phyloP scores from a whole-genome alignment of 2,888 invertebrate genomes.

The Plusia festucae region DNA sequence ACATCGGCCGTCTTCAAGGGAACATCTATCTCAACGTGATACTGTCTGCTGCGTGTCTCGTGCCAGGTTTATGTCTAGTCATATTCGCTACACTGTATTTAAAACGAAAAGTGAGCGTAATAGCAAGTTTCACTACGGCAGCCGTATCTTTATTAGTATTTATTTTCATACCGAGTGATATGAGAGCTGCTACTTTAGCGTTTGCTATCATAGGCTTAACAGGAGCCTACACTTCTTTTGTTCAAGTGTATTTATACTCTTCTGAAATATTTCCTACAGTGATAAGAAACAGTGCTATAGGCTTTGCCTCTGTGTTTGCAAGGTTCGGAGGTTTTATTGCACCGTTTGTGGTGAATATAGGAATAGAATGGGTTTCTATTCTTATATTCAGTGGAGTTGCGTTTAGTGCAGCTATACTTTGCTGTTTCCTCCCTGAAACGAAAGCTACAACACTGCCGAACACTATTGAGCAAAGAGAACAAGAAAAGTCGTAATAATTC shows the following conservation, averaged over 20 bases:
- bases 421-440: slow-evolving; percentile 81
- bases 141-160: slow-evolving; percentile 76
- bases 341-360: slow-evolving; percentile 91
- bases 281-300: slow-evolving; percentile 94
- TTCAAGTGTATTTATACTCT: slow-evolving; percentile 92
- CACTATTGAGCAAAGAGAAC: slow-evolving; percentile 78
- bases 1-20: slow-evolving; percentile 93
- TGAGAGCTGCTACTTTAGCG: slow-evolving; percentile 87
- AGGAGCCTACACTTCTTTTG: slow-evolving; percentile 92
- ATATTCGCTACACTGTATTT: slow-evolving; percentile 74
- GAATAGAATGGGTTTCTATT: slow-evolving; percentile 79
- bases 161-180: slow-evolving; percentile 73
- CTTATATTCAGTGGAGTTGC: slow-evolving; percentile 77
- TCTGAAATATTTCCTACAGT: slow-evolving; percentile 95
- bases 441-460: slow-evolving; percentile 78
- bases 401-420: slow-evolving; percentile 74
- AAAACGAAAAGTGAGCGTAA: slow-evolving; percentile 73
- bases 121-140: slow-evolving; percentile 72
- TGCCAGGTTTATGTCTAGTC: slow-evolving; percentile 74
- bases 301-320: slow-evolving; percentile 92
- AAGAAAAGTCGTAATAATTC: slow-evolving; percentile 24
- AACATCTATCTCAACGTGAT: slow-evolving; percentile 95
- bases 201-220: slow-evolving; percentile 93
- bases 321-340: slow-evolving; percentile 92
- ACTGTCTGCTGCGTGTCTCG: slow-evolving; percentile 88